Base-by-base conservation (phyloP, 2,888 invertebrate species). In the Glaucopsyche alexis region DNA sequence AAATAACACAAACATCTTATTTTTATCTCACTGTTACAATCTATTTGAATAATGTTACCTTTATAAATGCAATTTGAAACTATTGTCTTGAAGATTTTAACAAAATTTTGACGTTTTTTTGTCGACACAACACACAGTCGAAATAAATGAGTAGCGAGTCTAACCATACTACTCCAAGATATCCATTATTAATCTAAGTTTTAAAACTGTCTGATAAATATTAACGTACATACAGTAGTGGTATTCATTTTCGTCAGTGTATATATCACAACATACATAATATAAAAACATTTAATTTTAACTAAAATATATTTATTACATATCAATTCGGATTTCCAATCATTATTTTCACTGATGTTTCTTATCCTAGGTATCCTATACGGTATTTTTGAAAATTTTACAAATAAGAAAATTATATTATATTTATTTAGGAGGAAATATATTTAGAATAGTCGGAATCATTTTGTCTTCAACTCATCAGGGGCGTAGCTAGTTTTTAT, bases 381-480 rank as follows among this genome's bases (percentile, higher is more conserved):
- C 85, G 73, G 76, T 78, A 86, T 89, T 88, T 89, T 88, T 83
- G 88, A 88, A 80, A 83, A 82, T 81, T 89, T 87, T 88, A 89
- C 87, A 87, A 84, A 78, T 81, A 79, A 80, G 80, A 79, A 81
- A 81, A 80, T 66, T 49, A 49, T 66, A 72, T 66, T 72, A 50
- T 72, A 65, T 66, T 65, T 50, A 49, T 72, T 66, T 52, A 72
- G 49, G 29, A 7, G 14, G 13, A 38, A 65, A 69, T 19, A 42
- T 45, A 16, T 47, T 69, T 29, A 47, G 45, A 19, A 29, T 69
- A 69, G 69, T 69, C 49, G 29, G 47, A 67, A 19, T 47, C 69
- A 49, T 29, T 69, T 19, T 45, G 42, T 67, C 42, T 69, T 69
- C 69, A 47, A 47, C 64, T 65, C 38, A 60, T 6, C 16, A 67